Evolutionary conservation across 2,797 vertebrate species (phyloP), one percentile per base, ranked within the genome.

Genomic region (Babyrousa celebensis): DNA sequence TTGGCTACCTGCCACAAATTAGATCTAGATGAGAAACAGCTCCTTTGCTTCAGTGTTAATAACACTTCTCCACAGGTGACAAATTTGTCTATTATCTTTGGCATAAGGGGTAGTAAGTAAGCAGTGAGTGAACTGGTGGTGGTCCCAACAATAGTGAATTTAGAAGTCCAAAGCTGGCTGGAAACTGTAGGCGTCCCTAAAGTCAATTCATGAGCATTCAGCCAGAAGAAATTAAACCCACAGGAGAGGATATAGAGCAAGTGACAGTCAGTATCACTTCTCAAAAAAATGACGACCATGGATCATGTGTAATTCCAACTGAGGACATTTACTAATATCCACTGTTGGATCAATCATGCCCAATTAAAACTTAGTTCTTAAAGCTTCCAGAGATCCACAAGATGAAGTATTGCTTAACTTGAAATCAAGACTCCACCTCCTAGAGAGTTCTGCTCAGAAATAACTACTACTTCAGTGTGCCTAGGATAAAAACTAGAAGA

Each of bases 21-120:
- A 87, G 25, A 86, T 58, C n/a, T 89, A 36, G 21, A 48, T 11
- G 78, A 77, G 43, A 75, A 93, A 84, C 0, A 32, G 21, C 32
- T 56, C n/a, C 12, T 71, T 87, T 92, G 63, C 14, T 60, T 97
- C 18, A 67, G 2, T 87, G 16, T 78, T 67, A 84, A 91, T 62
- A 78, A 52, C 4, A 68, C 20, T 77, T 36, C 11, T 74, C 10
- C 68, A 48, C 3, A n/a, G 10, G 7, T 56, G 4, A 74, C 32
- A 70, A 52, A 56, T 72, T 65, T 94, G 52, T 70, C 43, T 52
- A 32, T 83, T 95, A 87, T 85, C 14, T 93, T 92, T 72, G 23
- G 14, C 36, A 40, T 62, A 85, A 65, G 6, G 2, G 9, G 1
- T 43, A 65, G 25, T 80, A 84, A 65, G 25, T 80, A 84, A 84